Evolutionary conservation across 2,113 vertebrate genomes (phyloP).

Genomic region (Actinemys pallida): DNA sequence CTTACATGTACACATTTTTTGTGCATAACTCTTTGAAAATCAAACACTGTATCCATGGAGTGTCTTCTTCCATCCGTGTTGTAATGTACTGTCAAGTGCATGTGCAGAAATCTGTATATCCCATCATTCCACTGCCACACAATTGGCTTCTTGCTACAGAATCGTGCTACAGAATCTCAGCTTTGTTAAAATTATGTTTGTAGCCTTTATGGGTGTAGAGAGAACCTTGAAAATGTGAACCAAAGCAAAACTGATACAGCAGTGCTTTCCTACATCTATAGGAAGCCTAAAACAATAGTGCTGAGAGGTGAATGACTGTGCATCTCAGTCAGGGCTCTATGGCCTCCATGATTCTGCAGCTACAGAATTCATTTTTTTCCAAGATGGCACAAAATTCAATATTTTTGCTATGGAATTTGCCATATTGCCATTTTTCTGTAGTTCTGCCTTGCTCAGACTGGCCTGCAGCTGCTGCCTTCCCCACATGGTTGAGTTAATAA

Average conservation of each 20-base stretch:
- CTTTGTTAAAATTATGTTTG: neutral
- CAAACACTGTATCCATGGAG: neutral
- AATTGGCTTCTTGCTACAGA: accelerated
- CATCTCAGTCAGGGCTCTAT: neutral
- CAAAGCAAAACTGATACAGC: neutral
- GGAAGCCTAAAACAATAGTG: accelerated
- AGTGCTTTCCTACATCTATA: neutral
- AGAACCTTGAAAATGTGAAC: neutral
- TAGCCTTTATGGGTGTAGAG: neutral
- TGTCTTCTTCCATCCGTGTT: neutral
- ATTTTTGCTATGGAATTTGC: neutral
- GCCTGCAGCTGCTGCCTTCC: neutral
- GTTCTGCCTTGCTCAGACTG: neutral
- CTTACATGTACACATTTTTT: neutral
- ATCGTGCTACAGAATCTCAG: neutral
- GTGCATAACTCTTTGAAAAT: neutral
- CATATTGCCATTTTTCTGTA: neutral
- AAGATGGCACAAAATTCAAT: neutral
- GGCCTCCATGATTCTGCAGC: neutral
- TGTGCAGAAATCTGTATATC: accelerated
- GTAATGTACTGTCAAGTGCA: too few relatives aligned
- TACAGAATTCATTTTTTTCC: neutral
- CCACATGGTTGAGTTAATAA: neutral
- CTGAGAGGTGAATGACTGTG: neutral
- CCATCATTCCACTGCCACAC: neutral